A percentile compares a stretch with the other conserved stretches of the same genome.
Evolutionary conservation across 2,113 vertebrate genomes (phyloP).

Genomic region (Sakesphorus luctuosus): DNA sequence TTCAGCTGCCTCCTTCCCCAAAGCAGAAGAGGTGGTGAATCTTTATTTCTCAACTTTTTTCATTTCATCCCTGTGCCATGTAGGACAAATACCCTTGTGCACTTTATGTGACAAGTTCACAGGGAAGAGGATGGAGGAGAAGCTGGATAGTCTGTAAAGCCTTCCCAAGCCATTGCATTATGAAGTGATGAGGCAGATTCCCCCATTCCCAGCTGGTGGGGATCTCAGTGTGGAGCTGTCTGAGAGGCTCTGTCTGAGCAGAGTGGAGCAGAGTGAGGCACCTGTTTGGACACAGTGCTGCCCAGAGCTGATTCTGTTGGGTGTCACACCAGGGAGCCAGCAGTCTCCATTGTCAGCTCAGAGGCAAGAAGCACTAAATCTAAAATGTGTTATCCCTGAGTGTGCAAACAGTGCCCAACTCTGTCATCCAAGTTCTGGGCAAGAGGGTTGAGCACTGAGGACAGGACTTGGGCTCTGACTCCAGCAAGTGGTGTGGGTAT

Average conservation of each 20-base stretch:
- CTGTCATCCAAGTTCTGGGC: neutral
- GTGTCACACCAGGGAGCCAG: neutral
- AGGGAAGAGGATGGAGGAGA: neutral
- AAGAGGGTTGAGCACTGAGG: neutral
- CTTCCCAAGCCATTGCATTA: neutral
- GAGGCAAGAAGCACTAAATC: neutral
- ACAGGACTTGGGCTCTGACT: neutral
- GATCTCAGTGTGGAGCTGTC: neutral
- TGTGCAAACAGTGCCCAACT: neutral
- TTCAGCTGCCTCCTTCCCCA: neutral
- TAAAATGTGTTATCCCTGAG: neutral
- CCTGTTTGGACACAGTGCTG: neutral
- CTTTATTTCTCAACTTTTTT: neutral
- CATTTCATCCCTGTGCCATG: neutral
- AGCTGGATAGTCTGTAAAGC: neutral
- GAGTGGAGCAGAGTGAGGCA: neutral
- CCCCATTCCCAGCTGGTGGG: neutral
- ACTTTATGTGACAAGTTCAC: neutral
- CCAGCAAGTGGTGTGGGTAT: neutral
- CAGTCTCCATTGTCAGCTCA: neutral
- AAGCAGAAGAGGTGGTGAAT: neutral
- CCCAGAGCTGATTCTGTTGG: neutral
- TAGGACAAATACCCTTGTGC: neutral
- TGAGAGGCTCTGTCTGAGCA: neutral
- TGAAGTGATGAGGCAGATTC: neutral